Conservation (phyloP, 2,888 invertebrate genomes). For the Heliconius hortense region DNA sequence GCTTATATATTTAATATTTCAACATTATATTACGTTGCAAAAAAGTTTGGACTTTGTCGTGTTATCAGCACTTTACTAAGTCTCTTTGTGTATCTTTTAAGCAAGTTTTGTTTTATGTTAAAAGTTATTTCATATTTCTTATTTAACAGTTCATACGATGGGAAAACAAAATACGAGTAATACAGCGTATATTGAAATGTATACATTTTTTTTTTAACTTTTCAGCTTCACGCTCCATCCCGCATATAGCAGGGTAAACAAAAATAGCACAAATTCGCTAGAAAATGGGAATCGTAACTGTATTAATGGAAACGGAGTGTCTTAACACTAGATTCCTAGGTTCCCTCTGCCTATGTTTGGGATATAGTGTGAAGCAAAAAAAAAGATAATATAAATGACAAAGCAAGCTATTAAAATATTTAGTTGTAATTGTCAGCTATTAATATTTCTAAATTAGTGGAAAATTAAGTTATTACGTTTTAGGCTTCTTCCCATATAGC, state of each 20-base stretch:
- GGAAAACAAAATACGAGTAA: slow-evolving; percentile 40
- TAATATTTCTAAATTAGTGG: no score
- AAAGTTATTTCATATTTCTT: slow-evolving; percentile 76
- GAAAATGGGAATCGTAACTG: no score
- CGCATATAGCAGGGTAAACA: neutral
- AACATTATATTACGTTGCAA: slow-evolving; percentile 12
- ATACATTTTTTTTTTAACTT: neutral
- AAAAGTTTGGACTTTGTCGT: slow-evolving; percentile 25
- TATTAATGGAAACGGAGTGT: no score
- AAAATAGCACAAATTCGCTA: neutral
- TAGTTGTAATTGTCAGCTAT: no score
- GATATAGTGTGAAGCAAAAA: no score
- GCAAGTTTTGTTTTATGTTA: slow-evolving; percentile 70
- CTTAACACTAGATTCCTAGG: no score
- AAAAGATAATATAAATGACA: no score
- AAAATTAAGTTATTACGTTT: no score
- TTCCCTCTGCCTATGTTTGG: no score
- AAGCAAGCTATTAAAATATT: no score
- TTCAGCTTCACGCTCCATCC: neutral
- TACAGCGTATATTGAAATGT: slow-evolving; percentile 5
- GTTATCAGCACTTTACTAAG: slow-evolving; percentile 20
- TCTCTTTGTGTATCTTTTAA: slow-evolving; percentile 49
- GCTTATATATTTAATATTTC: slow-evolving; percentile 16
- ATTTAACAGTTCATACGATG: slow-evolving; percentile 57
- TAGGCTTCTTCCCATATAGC: no score